phyloP scores from a whole-genome alignment of 2,797 vertebrate genomes.

The Liasis olivaceus region DNA sequence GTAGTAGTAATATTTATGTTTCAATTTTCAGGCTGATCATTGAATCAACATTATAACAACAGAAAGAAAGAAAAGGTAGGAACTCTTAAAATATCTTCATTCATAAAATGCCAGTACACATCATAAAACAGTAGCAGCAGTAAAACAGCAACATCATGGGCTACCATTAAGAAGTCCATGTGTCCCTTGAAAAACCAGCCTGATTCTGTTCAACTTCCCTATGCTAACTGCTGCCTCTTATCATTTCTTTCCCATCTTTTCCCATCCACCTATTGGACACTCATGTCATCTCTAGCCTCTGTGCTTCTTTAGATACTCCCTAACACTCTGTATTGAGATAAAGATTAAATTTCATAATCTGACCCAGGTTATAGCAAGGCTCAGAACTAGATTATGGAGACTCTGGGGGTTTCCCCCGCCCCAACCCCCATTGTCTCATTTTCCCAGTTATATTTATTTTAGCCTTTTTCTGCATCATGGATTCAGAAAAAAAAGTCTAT shows the following conservation, averaged over 20 bases:
- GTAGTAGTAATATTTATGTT: not conserved
- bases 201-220: not conserved
- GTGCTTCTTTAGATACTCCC: not conserved
- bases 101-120: too few species aligned
- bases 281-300: not conserved
- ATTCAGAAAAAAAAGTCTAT: not conserved
- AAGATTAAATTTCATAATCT: not conserved
- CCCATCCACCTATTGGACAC: not conserved
- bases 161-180: not conserved
- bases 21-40: not conserved
- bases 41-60: too few species aligned
- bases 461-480: not conserved
- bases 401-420: not conserved
- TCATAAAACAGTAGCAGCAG: not conserved
- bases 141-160: not conserved
- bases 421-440: not conserved
- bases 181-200: not conserved
- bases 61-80: not conserved
- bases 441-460: not conserved
- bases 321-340: not conserved
- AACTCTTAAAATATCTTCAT: not conserved
- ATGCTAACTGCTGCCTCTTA: not conserved
- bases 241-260: not conserved
- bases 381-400: not conserved
- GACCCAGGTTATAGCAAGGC: not conserved